phyloP scores from a whole-genome alignment of 2,888 invertebrate genomes.

The Leucophenga montana region DNA sequence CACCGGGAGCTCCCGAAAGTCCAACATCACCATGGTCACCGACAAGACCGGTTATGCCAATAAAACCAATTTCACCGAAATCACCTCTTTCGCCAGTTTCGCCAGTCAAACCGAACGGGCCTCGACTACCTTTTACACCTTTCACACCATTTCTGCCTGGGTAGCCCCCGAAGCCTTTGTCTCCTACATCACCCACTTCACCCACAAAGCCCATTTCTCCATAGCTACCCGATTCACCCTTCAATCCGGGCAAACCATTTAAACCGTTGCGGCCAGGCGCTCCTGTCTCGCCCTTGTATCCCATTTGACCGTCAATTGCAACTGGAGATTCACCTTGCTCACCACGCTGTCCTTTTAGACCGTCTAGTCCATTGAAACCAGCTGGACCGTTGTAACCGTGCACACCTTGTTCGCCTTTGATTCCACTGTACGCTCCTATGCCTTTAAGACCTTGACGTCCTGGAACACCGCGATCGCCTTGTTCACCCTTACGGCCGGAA shows the following conservation, averaged over 20 bases:
- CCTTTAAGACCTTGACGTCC: conserved; percentile 73
- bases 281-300: conserved; percentile 79
- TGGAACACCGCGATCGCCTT: conserved; percentile 58
- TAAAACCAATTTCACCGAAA: conserved; percentile 67
- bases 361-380: conserved; percentile 66
- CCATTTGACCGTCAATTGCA: conserved; percentile 74
- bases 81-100: conserved; percentile 74
- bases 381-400: conserved; percentile 73
- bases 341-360: conserved; percentile 76
- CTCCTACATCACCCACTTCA: conserved; percentile 74
- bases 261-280: conserved; percentile 68
- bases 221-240: conserved; percentile 72
- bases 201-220: conserved; percentile 75
- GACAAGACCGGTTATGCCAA: conserved; percentile 74
- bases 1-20: conserved; percentile 74
- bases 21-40: conserved; percentile 76
- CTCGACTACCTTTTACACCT: conserved; percentile 71
- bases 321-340: conserved; percentile 76
- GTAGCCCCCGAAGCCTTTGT: conserved; percentile 68
- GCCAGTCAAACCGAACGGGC: conserved; percentile 73
- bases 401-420: conserved; percentile 77
- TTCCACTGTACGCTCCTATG: conserved; percentile 77
- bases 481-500: conserved; percentile 65
- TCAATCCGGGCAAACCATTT: conserved; percentile 73
- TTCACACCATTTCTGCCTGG: conserved; percentile 73